Evolutionary conservation across 1,140 invertebrate species (phyloP).

Genomic region (Meloidogyne chitwoodi): DNA sequence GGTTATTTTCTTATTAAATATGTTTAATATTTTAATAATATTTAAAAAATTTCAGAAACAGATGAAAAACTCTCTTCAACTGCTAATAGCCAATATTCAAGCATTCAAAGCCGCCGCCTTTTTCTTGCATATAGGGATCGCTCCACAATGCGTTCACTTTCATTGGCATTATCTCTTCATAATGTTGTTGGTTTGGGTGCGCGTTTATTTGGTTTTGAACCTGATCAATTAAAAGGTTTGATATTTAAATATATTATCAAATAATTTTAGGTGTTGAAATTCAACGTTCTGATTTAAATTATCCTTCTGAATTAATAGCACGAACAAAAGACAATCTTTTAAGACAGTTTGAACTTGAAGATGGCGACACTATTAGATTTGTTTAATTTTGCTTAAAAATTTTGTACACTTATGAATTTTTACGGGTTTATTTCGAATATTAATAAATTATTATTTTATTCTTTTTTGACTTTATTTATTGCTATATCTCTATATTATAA

Average conservation of each 20-base stretch:
- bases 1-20: not conserved
- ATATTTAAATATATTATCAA: not conserved
- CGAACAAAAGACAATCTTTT: constrained; percentile 34
- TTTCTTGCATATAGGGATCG: constrained; percentile 6
- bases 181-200: constrained; percentile 25
- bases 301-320: constrained; percentile 16
- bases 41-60: not conserved
- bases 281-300: constrained; percentile 10
- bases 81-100: constrained; percentile 1
- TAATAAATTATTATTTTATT: not conserved
- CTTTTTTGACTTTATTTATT: not conserved
- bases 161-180: constrained; percentile 27
- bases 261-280: constrained; percentile 8
- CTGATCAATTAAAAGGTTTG: constrained; percentile 10
- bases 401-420: not conserved
- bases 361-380: constrained; percentile 17
- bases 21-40: not conserved
- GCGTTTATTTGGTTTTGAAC: constrained; percentile 24
- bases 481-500: not conserved
- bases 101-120: constrained; percentile 12
- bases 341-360: constrained; percentile 32
- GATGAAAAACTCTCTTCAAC: not conserved
- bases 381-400: constrained; percentile 1
- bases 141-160: constrained; percentile 5
- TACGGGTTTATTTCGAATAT: not conserved